Conservation (phyloP, 2,888 invertebrate genomes). For the Neoascia interrupta region DNA sequence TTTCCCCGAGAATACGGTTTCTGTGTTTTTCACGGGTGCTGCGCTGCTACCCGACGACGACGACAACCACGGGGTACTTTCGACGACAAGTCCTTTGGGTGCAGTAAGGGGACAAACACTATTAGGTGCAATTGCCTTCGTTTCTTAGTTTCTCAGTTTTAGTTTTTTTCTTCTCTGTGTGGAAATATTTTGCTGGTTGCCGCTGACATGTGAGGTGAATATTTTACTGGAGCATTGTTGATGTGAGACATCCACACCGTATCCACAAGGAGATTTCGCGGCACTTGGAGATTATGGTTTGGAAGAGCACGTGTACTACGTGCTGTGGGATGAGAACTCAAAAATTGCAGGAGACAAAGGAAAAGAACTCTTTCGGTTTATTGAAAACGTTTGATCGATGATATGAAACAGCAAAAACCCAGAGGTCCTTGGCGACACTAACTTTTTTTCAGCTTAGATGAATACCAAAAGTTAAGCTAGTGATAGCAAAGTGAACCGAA, state of each 20-base stretch:
- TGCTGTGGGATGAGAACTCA: not conserved
- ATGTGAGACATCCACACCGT: constrained; percentile 6
- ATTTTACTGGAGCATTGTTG: constrained; percentile 39
- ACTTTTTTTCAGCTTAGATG: too few species aligned
- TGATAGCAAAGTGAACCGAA: too few species aligned
- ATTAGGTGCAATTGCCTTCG: constrained; percentile 48
- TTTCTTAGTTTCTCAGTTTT: not conserved
- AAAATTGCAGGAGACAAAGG: too few species aligned
- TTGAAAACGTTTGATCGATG: too few species aligned
- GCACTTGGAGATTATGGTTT: constrained; percentile 1
- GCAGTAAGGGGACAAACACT: constrained; percentile 35
- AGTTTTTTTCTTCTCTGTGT: not conserved
- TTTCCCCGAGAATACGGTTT: constrained; percentile 43
- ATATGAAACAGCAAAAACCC: too few species aligned
- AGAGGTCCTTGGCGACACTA: too few species aligned
- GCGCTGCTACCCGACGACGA: too few species aligned
- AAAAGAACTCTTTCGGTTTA: too few species aligned
- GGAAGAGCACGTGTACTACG: constrained; percentile 19
- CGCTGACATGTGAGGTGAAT: constrained; percentile 60
- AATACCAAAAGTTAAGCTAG: too few species aligned
- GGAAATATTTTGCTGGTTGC: constrained; percentile 21
- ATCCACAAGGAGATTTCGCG: constrained; percentile 1
- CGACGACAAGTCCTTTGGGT: constrained; percentile 29
- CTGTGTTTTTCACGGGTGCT: not conserved
- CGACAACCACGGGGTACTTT: too few species aligned